Conservation (phyloP, 2,797 vertebrate species). For the Cynopterus sphinx region DNA sequence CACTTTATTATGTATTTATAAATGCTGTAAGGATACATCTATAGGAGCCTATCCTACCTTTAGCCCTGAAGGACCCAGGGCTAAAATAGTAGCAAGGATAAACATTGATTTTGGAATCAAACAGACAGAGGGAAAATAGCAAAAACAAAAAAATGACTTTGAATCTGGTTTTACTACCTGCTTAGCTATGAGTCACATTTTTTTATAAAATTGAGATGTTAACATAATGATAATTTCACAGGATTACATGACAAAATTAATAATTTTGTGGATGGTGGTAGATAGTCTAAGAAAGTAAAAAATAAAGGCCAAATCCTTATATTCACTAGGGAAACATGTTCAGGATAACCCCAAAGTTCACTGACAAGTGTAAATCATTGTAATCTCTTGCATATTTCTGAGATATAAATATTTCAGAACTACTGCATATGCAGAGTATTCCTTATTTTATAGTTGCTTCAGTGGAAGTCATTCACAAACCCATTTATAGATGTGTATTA, state of each 20-base stretch:
- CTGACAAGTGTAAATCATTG: background rate
- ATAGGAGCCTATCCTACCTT: background rate
- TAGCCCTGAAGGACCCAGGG: background rate
- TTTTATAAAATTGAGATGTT: background rate
- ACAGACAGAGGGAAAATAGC: background rate
- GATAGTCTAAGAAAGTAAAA: background rate
- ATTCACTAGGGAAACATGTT: background rate
- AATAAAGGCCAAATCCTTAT: background rate
- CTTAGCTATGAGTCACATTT: background rate
- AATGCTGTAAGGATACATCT: background rate
- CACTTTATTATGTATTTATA: background rate
- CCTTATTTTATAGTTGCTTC: background rate
- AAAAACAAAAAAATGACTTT: slow-evolving; percentile 1
- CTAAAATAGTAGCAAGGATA: background rate
- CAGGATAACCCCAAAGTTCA: background rate
- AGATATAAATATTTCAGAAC: background rate
- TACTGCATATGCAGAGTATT: background rate
- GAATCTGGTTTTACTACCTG: background rate
- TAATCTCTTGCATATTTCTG: background rate
- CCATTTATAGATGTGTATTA: background rate
- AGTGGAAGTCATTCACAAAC: background rate
- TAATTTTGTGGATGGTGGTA: background rate
- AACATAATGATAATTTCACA: background rate
- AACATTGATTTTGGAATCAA: background rate
- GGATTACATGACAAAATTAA: background rate